These are phyloP conservation scores for Phytoseiulus persimilis DNA, from an alignment of 2,888 invertebrate species.

Conservation along the genomic window DNA sequence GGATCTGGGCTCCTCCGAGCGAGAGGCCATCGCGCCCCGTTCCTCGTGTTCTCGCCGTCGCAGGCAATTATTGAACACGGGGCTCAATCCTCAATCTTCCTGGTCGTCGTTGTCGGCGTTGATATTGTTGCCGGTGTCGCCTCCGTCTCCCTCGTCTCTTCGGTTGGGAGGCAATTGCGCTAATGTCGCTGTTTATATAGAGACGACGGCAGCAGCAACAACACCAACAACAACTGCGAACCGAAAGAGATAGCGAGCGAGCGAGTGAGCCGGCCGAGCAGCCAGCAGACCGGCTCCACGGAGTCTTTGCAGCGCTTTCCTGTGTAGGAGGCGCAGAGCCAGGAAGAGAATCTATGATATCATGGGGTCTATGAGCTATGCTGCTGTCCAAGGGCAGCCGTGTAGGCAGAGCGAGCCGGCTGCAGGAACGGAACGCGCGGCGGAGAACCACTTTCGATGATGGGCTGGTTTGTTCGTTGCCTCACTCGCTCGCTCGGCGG, in stretches of 20 bases:
- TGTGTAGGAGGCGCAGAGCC: not conserved
- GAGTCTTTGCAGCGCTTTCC: not conserved
- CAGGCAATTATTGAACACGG: not conserved
- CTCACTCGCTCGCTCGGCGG: not conserved
- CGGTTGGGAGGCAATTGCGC: not conserved
- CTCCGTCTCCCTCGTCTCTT: not conserved
- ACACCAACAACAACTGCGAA: not conserved
- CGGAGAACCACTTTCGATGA: not conserved
- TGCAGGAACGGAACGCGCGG: constrained; percentile 14
- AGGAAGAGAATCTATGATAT: not conserved
- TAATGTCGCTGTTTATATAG: not conserved
- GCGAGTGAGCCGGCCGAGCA: too few species aligned
- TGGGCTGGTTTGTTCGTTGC: not conserved
- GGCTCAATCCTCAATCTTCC: not conserved
- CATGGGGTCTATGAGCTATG: not conserved
- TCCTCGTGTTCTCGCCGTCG: not conserved
- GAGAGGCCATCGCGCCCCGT: not conserved
- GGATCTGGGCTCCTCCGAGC: not conserved
- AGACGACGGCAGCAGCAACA: not conserved
- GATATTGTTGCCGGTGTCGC: not conserved
- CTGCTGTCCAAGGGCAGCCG: not conserved
- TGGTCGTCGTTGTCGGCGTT: not conserved
- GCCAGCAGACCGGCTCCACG: too few species aligned
- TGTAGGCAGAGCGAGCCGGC: not conserved
- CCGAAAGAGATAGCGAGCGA: not conserved